Evolutionary conservation across 2,113 vertebrate genomes (phyloP).

Genomic region (Procavia capensis): DNA sequence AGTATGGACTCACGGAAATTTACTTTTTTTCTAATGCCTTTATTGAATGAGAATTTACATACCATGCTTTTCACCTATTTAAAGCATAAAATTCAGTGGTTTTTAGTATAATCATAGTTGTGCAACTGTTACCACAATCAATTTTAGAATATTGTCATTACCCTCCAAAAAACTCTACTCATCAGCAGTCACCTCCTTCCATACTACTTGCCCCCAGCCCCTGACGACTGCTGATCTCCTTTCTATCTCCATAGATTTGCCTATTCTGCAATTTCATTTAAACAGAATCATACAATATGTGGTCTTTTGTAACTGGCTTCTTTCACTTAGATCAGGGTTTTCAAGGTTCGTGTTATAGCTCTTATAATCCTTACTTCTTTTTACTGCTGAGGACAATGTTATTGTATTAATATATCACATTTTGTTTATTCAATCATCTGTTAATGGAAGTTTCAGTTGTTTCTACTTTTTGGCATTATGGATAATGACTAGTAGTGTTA

Average conservation of each 20-base stretch:
- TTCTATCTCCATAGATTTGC: not conserved
- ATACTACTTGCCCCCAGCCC: not conserved
- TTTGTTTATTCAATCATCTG: not conserved
- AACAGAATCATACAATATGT: not conserved
- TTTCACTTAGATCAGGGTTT: not conserved
- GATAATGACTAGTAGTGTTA: not conserved
- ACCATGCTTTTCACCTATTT: not conserved
- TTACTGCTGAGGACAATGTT: not conserved
- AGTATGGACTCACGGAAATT: not conserved
- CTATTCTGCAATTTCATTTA: not conserved
- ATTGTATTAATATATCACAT: not conserved
- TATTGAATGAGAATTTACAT: not conserved
- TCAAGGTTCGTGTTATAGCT: not conserved
- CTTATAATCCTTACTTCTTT: not conserved
- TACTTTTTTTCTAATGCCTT: not conserved
- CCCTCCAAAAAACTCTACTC: not conserved
- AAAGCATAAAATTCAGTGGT: not conserved
- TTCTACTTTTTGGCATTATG: not conserved
- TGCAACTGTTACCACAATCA: not conserved
- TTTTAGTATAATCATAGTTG: not conserved
- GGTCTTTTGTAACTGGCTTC: not conserved
- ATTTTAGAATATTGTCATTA: slow-evolving; percentile 12
- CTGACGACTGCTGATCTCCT: not conserved
- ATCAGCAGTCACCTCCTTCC: not conserved
- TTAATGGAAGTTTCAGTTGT: not conserved